A percentile compares a stretch with the other conserved stretches of the same genome.
Conservation (phyloP, 2,797 vertebrate genomes). For the Tympanoctomys barrerae region DNA sequence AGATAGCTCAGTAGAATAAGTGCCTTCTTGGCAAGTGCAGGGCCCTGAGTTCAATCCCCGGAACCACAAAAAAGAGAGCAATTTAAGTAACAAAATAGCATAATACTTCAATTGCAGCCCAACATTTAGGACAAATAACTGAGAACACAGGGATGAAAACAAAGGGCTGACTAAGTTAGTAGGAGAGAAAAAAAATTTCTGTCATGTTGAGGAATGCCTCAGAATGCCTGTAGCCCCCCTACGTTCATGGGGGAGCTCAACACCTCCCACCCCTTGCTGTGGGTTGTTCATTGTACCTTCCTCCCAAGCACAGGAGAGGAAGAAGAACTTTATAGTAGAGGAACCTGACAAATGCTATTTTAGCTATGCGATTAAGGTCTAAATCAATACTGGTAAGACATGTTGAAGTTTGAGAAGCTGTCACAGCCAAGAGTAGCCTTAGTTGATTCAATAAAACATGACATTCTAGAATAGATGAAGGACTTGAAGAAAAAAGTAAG, state of each 20-base stretch:
- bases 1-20: too few species aligned
- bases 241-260: rapidly evolving
- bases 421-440: background rate
- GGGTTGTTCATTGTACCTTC: background rate
- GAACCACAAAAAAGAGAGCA: background rate
- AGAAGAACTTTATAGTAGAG: background rate
- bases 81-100: background rate
- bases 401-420: background rate
- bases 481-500: background rate
- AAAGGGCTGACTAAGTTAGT: background rate
- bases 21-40: too few species aligned
- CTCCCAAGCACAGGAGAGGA: background rate
- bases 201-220: background rate
- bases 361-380: background rate
- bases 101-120: background rate
- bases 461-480: background rate
- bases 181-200: background rate
- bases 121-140: slow-evolving; percentile 26
- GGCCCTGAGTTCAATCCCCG: too few species aligned
- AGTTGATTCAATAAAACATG: background rate
- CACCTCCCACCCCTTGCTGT: background rate
- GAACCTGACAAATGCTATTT: background rate
- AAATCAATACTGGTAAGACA: background rate
- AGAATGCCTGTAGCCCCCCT: background rate
- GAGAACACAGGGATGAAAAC: background rate